Evolutionary conservation across 2,888 invertebrate genomes (phyloP).

Genomic region (Synergus umbraculus): DNA sequence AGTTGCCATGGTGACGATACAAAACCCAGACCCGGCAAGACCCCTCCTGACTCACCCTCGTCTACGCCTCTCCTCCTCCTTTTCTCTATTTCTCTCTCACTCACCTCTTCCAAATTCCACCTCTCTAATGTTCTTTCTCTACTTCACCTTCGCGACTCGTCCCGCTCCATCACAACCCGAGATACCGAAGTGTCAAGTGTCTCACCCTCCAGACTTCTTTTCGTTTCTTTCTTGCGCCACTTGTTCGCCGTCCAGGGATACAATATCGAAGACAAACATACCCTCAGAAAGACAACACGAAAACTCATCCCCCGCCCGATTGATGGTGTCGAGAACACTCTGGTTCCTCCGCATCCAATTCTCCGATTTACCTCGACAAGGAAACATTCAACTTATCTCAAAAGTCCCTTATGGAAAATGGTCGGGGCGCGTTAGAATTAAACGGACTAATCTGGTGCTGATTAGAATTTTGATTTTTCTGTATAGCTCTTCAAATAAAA

Average conservation of each 20-base stretch:
- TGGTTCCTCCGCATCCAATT: slow-evolving; percentile 7
- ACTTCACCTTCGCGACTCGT: slow-evolving; percentile 46
- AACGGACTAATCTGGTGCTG: too few relatives aligned
- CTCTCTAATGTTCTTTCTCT: slow-evolving; percentile 51
- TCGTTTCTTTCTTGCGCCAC: slow-evolving; percentile 52
- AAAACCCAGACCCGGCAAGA: slow-evolving; percentile 66
- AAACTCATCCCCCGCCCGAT: slow-evolving; percentile 16
- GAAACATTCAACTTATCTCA: background rate
- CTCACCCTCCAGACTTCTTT: slow-evolving; percentile 53
- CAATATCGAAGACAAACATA: slow-evolving; percentile 60
- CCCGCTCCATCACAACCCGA: slow-evolving; percentile 60
- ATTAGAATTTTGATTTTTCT: too few relatives aligned
- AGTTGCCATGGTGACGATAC: slow-evolving; percentile 76
- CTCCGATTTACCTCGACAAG: background rate
- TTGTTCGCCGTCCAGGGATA: slow-evolving; percentile 36
- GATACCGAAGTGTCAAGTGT: slow-evolving; percentile 72
- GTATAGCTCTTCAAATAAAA: too few relatives aligned
- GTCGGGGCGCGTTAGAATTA: too few relatives aligned
- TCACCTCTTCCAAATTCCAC: slow-evolving; percentile 53
- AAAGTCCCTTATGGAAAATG: background rate
- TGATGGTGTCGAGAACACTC: background rate
- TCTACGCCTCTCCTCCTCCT: slow-evolving; percentile 55
- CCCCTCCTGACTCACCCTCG: slow-evolving; percentile 53
- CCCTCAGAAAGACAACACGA: slow-evolving; percentile 29
- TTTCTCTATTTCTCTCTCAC: slow-evolving; percentile 52